Evolutionary conservation across 2,113 vertebrate genomes (phyloP).

Genomic region (Australoheros scitulus): DNA sequence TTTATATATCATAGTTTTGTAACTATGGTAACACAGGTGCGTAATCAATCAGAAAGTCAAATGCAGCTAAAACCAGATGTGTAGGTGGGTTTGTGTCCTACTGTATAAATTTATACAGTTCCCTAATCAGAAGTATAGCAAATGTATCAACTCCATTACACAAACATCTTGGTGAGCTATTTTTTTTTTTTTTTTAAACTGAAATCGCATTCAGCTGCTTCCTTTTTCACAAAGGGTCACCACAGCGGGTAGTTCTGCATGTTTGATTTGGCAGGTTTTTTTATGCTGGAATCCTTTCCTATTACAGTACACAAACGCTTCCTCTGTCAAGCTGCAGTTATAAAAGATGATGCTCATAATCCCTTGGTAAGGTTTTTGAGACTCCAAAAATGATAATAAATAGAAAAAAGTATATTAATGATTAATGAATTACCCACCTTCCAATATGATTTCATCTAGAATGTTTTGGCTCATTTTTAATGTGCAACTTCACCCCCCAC

Average conservation of each 20-base stretch:
- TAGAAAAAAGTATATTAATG: not conserved
- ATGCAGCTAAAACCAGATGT: not conserved
- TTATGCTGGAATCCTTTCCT: not conserved
- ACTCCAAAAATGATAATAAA: not conserved
- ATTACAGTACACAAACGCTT: not conserved
- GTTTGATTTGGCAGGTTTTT: not conserved
- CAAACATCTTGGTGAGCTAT: not conserved
- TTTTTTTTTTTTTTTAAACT: no score
- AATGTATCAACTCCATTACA: not conserved
- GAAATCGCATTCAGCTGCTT: not conserved
- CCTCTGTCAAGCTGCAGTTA: not conserved
- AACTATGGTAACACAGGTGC: not conserved
- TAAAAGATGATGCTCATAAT: not conserved
- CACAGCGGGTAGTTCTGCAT: not conserved
- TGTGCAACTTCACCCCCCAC: no score
- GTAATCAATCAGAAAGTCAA: not conserved
- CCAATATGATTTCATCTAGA: no score
- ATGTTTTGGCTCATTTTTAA: no score
- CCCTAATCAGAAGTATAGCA: not conserved
- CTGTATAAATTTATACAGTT: not conserved
- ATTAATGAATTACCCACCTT: no score
- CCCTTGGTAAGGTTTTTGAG: not conserved
- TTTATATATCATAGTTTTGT: constrained; percentile 1
- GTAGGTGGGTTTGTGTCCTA: not conserved
- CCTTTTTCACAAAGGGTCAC: not conserved